Evolutionary conservation across 2,797 vertebrate genomes (phyloP), one percentile per base, ranked within the genome.

Genomic region (Synanceia verrucosa): DNA sequence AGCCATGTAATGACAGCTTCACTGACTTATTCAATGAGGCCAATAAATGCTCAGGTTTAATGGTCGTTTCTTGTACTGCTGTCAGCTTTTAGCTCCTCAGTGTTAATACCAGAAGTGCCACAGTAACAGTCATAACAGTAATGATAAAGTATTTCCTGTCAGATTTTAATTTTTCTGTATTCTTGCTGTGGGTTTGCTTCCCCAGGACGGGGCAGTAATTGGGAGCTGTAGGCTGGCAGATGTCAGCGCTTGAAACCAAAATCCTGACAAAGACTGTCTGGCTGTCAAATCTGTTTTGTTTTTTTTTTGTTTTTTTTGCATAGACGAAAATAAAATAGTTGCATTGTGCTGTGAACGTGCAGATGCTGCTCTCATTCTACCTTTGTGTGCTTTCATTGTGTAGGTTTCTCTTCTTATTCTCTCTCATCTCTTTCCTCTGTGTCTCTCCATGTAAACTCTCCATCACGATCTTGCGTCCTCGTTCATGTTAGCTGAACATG

Each of bases 221-320:
- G 70, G 68, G 64, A 72, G 24, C 37, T 37, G 46, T 21, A 44
- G 55, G 28, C 55, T 66, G 60, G 46, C 68, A 75, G 50, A 70
- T 73, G 60, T 65, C 55, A 52, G 18, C 12, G 14, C 48, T 59
- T 39, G 44, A 73, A 71, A 80, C 55, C 24, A 13, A 72, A 74
- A 68, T 56, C 68, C 44, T 9, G 29, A 64, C 21, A 9, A 24
- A 69, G 26, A 67, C 5, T 4, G 36, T 43, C 36, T 51, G 58
- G 44, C 79, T 75, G 74, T 81, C 81, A 81, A 43, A 65, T 68
- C 26, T 61, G 65, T 58, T 82, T n/a, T n/a, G n/a, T n/a, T n/a
- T n/a, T n/a, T n/a, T n/a, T n/a, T n/a, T n/a, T n/a, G n/a, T n/a
- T n/a, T n/a, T n/a, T n/a, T 74, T 58, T 70, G 62, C 58, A 16